Evolutionary conservation across 2,888 invertebrate genomes (phyloP), one percentile per base, ranked within the genome.

Genomic region (Folsomia manolachei): DNA sequence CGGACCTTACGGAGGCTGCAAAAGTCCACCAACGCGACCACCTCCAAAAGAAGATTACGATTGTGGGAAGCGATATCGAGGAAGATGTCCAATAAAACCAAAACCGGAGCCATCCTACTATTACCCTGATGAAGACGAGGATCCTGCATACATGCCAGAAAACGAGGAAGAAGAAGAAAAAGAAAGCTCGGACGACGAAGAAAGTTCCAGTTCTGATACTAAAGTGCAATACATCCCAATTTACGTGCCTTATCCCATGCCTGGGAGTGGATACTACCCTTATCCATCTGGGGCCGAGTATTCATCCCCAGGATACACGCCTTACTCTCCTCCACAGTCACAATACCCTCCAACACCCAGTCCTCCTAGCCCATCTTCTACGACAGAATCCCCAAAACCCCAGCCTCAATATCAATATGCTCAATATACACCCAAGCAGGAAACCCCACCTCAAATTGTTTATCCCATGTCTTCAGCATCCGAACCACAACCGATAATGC

Each of bases 341-440:
- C n/a, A n/a, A n/a, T n/a, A n/a, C n/a, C n/a, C n/a, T n/a, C n/a
- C n/a, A n/a, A n/a, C n/a, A n/a, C n/a, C n/a, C n/a, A n/a, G n/a
- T 60, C 60, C 68, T 7, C 51, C 68, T 4, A 14, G 60, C 1
- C 60, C 68, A 4, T 14, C 53, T 23, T 23, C 23, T 24, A 26
- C 60, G 39, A 39, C 14, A 14, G 7, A 39, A 39, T 39, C 4
- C 39, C 39, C 39, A 39, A 39, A 9, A 14, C 14, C 14, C 24
- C 66, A 52, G 52, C 68, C 14, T 27, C 52, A 67, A 39, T 39
- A 39, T 39, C 39, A 39, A 39, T 39, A 39, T 39, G 14, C 39
- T 14, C 65, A 51, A 27, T 27, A 23, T 65, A 25, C 11, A 24
- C 53, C 26, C 18, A 56, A 64, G 9, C 68, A 53, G 39, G 39